A percentile compares a stretch with the other conserved stretches of the same genome.
phyloP scores from a whole-genome alignment of 2,888 invertebrate species.

The Lepidocyrtoides sp. region DNA sequence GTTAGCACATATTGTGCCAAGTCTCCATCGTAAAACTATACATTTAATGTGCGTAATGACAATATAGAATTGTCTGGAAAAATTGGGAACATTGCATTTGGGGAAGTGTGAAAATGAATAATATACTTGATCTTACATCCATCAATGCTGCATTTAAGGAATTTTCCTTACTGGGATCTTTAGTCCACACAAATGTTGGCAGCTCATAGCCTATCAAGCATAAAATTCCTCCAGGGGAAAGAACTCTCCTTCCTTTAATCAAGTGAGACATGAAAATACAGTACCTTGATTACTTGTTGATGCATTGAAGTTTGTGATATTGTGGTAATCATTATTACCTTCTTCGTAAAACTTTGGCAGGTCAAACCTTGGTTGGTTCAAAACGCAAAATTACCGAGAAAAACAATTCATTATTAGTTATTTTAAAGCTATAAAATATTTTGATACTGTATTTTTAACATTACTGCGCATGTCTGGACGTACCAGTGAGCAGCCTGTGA shows the following conservation, averaged over 20 bases:
- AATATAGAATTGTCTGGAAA: not conserved
- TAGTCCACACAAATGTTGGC: slow-evolving; percentile 74
- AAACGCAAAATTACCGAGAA: not conserved
- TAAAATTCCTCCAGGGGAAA: slow-evolving; percentile 74
- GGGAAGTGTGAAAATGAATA: not conserved
- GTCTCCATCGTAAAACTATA: slow-evolving; percentile 84
- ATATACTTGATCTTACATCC: slow-evolving; percentile 73
- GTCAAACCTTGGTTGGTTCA: slow-evolving; percentile 86
- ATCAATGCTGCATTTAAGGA: slow-evolving; percentile 66
- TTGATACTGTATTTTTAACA: too few species aligned
- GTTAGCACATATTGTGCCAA: slow-evolving; percentile 84
- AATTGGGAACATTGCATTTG: not conserved
- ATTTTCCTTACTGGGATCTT: slow-evolving; percentile 71
- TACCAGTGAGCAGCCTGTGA: slow-evolving; percentile 87
- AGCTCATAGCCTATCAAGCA: slow-evolving; percentile 79
- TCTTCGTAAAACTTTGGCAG: slow-evolving; percentile 87
- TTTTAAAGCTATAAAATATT: too few species aligned
- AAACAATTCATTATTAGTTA: not conserved
- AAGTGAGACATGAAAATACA: not conserved
- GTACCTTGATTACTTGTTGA: not conserved
- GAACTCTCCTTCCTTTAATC: slow-evolving; percentile 59
- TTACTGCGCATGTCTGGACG: too few species aligned
- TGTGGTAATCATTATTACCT: slow-evolving; percentile 78
- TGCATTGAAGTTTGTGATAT: too few species aligned
- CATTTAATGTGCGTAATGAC: not conserved